Conservation (phyloP, 2,797 vertebrate species). For the Amazonetta brasiliensis region DNA sequence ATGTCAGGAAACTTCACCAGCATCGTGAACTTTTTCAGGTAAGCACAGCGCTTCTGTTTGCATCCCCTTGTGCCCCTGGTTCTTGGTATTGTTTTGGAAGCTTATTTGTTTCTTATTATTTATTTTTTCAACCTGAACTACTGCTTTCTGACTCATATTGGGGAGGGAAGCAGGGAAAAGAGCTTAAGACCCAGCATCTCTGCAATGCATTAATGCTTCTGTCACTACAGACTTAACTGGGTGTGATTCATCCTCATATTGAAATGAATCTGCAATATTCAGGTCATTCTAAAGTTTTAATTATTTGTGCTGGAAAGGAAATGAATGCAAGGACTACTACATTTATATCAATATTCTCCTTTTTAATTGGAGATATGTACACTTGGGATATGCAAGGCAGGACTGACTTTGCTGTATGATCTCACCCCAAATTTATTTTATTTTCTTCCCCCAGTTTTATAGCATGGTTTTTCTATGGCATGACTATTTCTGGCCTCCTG, state of each 20-base stretch:
- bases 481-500: conserved; percentile 86
- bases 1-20: conserved; percentile 86
- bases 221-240: neutral
- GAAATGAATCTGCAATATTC: neutral
- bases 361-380: neutral
- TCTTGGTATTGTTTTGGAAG: neutral
- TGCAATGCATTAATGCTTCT: neutral
- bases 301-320: neutral
- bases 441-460: conserved; percentile 81
- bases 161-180: neutral
- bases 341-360: neutral
- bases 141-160: neutral
- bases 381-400: neutral
- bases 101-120: neutral
- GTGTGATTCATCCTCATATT: neutral
- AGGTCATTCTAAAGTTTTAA: neutral
- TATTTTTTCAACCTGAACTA: neutral
- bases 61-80: neutral
- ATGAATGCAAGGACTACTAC: neutral
- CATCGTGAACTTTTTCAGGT: conserved; percentile 91
- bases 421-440: neutral
- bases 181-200: neutral
- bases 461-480: conserved; percentile 88
- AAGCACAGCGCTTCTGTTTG: neutral
- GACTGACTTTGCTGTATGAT: neutral